Percentiles rank a stretch among this genome's conserved stretches.
Evolutionary conservation across 1,140 invertebrate genomes (phyloP).

Genomic region (Colletes latitarsis): DNA sequence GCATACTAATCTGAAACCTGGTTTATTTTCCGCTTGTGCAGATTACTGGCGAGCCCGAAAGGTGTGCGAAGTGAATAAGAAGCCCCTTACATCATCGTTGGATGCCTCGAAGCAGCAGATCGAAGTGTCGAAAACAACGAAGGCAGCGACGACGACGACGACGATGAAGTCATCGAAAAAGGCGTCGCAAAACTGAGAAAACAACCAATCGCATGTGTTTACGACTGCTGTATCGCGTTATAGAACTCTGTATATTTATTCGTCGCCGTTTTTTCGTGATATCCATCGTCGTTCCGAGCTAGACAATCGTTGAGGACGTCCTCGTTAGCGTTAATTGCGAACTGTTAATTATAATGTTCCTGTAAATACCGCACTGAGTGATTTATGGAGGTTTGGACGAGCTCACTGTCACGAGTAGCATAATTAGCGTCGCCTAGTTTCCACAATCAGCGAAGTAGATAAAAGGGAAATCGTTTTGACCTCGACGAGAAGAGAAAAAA

Average conservation of each 20-base stretch:
- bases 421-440: neutral
- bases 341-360: conserved; percentile 54
- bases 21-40: conserved; percentile 62
- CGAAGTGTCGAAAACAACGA: conserved; percentile 57
- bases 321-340: conserved; percentile 35
- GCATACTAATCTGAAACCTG: neutral
- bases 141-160: conserved; percentile 15
- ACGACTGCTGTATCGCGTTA: neutral
- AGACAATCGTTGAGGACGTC: conserved; percentile 7
- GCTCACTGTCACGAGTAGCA: conserved; percentile 18
- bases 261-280: conserved; percentile 34
- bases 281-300: conserved; percentile 18
- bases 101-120: conserved; percentile 64
- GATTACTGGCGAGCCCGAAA: conserved; percentile 77
- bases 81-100: conserved; percentile 55
- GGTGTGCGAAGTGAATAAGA: conserved; percentile 70
- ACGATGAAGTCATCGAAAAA: conserved; percentile 43
- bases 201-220: neutral
- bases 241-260: conserved; percentile 60
- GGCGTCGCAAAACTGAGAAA: conserved; percentile 39
- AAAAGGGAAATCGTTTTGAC: neutral
- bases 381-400: conserved; percentile 73
- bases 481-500: neutral
- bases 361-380: conserved; percentile 69
- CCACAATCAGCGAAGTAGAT: neutral